phyloP scores from a whole-genome alignment of 2,113 vertebrate genomes.

The Fregata magnificens region DNA sequence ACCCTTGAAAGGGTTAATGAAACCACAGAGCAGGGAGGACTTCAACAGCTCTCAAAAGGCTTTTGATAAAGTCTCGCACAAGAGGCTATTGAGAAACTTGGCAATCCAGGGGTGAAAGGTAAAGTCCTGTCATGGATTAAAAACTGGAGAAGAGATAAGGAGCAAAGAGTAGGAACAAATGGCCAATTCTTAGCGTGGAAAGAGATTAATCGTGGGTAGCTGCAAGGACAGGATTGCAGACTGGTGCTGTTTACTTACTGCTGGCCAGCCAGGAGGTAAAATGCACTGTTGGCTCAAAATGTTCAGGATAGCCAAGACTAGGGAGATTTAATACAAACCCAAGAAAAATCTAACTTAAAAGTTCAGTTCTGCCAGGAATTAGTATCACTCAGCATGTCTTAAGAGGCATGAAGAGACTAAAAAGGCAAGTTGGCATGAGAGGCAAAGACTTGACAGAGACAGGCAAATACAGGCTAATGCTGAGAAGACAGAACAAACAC shows the following conservation, averaged over 20 bases:
- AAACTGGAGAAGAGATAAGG: constrained; percentile 59
- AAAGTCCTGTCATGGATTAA: constrained; percentile 62
- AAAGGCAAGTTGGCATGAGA: neutral
- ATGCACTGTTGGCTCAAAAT: neutral
- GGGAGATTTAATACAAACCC: neutral
- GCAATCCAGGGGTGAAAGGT: constrained; percentile 55
- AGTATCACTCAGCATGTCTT: neutral
- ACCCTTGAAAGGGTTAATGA: constrained; percentile 41
- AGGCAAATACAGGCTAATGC: neutral
- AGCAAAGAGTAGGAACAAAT: constrained; percentile 50
- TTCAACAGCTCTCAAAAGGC: constrained; percentile 36
- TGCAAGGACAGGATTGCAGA: neutral
- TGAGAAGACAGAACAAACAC: neutral
- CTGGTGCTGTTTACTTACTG: neutral
- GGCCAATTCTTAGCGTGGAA: neutral
- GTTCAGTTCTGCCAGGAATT: neutral
- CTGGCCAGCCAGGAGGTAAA: neutral
- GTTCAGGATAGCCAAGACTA: neutral
- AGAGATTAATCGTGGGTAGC: neutral
- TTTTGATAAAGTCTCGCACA: constrained; percentile 58
- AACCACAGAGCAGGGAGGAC: neutral
- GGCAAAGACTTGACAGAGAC: neutral
- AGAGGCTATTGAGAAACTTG: constrained; percentile 68
- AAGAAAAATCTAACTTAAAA: neutral
- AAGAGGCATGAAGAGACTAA: neutral